phyloP scores from a whole-genome alignment of 1,140 invertebrate species.

The Copidosoma floridanum region DNA sequence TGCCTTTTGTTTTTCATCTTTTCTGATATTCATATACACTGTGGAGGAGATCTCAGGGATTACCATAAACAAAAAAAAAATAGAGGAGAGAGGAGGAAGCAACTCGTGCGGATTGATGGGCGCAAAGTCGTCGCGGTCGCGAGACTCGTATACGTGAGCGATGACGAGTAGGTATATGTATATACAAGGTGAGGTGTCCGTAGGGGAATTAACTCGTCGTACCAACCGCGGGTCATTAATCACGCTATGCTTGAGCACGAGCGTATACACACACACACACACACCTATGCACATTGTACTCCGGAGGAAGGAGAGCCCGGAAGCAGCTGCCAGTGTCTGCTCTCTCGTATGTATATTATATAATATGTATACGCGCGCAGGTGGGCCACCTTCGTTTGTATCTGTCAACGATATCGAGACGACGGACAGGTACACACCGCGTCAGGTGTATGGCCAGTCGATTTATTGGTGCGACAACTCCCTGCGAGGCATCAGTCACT shows the following conservation, averaged over 20 bases:
- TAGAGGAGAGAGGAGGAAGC: background rate
- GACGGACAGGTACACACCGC: background rate
- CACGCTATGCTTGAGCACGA: constrained; percentile 45
- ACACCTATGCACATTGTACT: too few relatives aligned
- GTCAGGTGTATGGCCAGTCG: too few relatives aligned
- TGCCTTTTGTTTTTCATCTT: too few relatives aligned
- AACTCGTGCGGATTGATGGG: too few relatives aligned
- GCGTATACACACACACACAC: constrained; percentile 33
- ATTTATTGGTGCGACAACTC: too few relatives aligned
- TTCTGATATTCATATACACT: too few relatives aligned
- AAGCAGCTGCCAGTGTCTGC: background rate
- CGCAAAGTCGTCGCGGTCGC: too few relatives aligned
- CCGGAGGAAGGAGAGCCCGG: constrained; percentile 35
- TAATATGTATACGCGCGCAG: too few relatives aligned
- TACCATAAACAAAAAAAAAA: background rate
- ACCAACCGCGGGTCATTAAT: constrained; percentile 41
- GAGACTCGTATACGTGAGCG: too few relatives aligned
- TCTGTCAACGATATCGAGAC: constrained; percentile 9
- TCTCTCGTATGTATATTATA: too few relatives aligned
- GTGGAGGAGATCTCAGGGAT: too few relatives aligned
- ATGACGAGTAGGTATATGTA: constrained; percentile 14
- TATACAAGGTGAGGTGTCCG: constrained; percentile 34
- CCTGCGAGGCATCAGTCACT: too few relatives aligned
- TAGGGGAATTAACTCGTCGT: constrained; percentile 45
- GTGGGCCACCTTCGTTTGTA: constrained; percentile 31